Evolutionary conservation across 2,797 vertebrate species (phyloP).

Genomic region (Podarcis lilfordi): DNA sequence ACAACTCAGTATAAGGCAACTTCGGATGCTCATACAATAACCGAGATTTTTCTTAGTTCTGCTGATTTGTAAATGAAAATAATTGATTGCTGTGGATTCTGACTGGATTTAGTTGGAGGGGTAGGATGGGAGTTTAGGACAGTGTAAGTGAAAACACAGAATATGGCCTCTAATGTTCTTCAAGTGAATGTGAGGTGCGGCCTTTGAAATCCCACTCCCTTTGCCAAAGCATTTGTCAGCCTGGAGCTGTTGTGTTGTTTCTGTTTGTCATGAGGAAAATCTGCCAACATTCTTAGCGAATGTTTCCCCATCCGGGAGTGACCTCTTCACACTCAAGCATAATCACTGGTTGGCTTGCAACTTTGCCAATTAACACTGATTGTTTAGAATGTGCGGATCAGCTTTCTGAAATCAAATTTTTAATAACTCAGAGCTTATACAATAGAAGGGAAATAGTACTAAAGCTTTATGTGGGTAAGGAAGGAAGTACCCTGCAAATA

Average conservation of each 20-base stretch:
- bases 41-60: too few relatives aligned
- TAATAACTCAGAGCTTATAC: neutral
- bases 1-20: too few relatives aligned
- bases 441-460: constrained; percentile 10
- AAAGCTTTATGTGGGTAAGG: neutral
- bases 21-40: too few relatives aligned
- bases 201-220: constrained; percentile 50
- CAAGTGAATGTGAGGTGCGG: constrained; percentile 19
- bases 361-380: constrained; percentile 36
- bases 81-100: constrained; percentile 44
- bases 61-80: constrained; percentile 42
- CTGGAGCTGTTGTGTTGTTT: neutral
- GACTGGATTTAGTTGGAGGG: constrained; percentile 42
- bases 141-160: constrained; percentile 32
- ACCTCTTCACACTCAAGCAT: neutral
- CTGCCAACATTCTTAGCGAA: constrained; percentile 44
- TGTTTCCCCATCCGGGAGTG: neutral
- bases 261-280: constrained; percentile 10
- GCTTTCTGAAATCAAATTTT: constrained; percentile 38
- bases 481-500: constrained; percentile 13
- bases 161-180: constrained; percentile 51
- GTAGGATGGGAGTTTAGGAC: constrained; percentile 21
- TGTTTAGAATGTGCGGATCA: constrained; percentile 28
- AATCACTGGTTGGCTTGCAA: constrained; percentile 24
- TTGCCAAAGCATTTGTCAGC: constrained; percentile 43